These are phyloP conservation scores for Drosophila equinoxialis DNA, from an alignment of 1,140 invertebrate genomes.

Conservation along the genomic window DNA sequence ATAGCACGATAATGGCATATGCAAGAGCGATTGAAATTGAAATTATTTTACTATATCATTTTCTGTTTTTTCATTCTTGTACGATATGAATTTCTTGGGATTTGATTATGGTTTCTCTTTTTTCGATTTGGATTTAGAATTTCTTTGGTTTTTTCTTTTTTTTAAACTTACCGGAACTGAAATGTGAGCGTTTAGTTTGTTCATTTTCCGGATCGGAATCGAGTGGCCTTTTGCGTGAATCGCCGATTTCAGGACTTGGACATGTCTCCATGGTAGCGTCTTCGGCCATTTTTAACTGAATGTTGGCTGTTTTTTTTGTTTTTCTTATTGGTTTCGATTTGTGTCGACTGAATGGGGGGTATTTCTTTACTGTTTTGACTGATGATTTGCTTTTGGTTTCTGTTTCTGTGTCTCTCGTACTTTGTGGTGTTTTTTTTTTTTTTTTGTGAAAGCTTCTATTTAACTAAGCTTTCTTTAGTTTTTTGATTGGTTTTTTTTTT, in stretches of 20 bases:
- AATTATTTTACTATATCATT: conserved; percentile 37
- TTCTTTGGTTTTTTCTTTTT: conserved; percentile 33
- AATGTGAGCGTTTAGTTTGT: conserved; percentile 92
- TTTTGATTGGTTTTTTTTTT: conserved; percentile 17
- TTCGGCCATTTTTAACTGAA: conserved; percentile 84
- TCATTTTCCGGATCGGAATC: conserved; percentile 93
- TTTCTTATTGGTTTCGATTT: conserved; percentile 16
- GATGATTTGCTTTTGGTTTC: conserved; percentile 43
- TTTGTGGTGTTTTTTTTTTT: conserved; percentile 31
- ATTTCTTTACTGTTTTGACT: conserved; percentile 17
- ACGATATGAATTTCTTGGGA: conserved; percentile 48
- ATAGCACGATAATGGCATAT: conserved; percentile 68
- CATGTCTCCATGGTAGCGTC: conserved; percentile 90
- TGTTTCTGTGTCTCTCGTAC: conserved; percentile 22
- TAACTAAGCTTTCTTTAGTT: conserved; percentile 34
- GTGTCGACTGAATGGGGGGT: conserved; percentile 45
- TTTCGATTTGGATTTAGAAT: conserved; percentile 25
- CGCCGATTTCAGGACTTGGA: conserved; percentile 89
- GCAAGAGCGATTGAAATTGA: conserved; percentile 70
- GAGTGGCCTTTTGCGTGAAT: conserved; percentile 91
- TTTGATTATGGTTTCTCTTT: conserved; percentile 42
- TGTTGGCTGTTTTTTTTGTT: conserved; percentile 75
- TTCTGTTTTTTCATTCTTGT: conserved; percentile 31
- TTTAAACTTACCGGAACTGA: conserved; percentile 89
- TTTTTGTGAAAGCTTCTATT: conserved; percentile 57